These are phyloP conservation scores for Cosmia pyralina DNA, from an alignment of 2,888 invertebrate genomes.

Conservation along the genomic window DNA sequence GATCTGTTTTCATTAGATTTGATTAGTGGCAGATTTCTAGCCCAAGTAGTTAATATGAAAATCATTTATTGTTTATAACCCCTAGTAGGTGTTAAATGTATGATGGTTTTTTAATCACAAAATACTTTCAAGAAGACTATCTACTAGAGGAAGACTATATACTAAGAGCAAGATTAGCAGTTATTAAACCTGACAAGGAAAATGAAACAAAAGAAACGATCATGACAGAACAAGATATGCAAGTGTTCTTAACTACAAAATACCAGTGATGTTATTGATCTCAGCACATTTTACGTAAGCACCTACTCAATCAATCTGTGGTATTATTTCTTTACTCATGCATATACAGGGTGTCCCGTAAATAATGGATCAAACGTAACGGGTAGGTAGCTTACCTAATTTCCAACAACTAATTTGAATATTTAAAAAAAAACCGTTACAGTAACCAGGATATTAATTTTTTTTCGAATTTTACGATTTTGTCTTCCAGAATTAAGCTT, in stretches of 20 bases:
- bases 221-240: not conserved
- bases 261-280: slow-evolving; percentile 14
- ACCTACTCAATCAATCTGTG: slow-evolving; percentile 19
- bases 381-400: too few species aligned
- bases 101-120: not conserved
- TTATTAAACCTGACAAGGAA: not conserved
- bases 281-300: not conserved
- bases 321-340: slow-evolving; percentile 3
- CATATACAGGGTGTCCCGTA: too few species aligned
- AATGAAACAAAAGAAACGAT: not conserved
- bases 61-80: too few species aligned
- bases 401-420: too few species aligned
- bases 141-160: too few species aligned
- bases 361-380: too few species aligned
- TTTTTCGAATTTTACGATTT: too few species aligned
- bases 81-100: not conserved
- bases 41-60: too few species aligned
- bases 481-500: too few species aligned
- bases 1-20: not conserved
- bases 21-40: not conserved
- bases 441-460: too few species aligned
- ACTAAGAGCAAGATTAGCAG: not conserved
- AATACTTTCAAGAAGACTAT: not conserved
- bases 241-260: slow-evolving; percentile 3
- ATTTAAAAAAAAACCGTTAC: too few species aligned